Percentiles rank a stretch among this genome's conserved stretches.
Conservation (phyloP, 2,113 vertebrate species). For the Seriola dumerili region DNA sequence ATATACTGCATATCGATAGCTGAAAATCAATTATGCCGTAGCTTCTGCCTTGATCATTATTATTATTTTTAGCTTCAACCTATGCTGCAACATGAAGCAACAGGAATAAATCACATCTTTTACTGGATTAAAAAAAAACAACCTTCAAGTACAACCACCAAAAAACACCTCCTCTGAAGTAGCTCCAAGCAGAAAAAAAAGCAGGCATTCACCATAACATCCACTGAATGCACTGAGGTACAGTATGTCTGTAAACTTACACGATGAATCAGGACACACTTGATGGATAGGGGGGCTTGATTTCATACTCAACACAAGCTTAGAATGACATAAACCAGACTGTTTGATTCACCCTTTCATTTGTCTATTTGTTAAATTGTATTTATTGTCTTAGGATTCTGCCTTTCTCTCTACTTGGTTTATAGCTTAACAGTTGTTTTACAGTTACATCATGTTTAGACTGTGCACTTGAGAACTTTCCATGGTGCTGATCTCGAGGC, state of each 20-base stretch:
- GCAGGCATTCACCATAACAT: neutral
- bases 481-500: slow-evolving; percentile 29
- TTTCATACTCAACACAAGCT: neutral
- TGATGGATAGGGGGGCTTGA: neutral
- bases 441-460: neutral
- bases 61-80: neutral
- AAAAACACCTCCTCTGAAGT: slow-evolving; percentile 9
- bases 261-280: neutral
- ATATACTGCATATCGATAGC: neutral
- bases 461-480: neutral
- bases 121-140: neutral
- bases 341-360: neutral
- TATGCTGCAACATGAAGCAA: neutral
- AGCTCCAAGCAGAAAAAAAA: neutral
- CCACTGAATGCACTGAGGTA: neutral
- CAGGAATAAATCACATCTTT: slow-evolving; percentile 4
- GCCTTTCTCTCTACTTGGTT: neutral
- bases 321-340: neutral
- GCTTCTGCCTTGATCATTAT: neutral
- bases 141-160: slow-evolving; percentile 8
- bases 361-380: neutral
- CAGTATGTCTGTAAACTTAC: neutral
- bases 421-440: neutral
- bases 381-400: neutral
- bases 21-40: neutral